phyloP scores from a whole-genome alignment of 2,888 invertebrate genomes.

The Oxycera nigricornis region DNA sequence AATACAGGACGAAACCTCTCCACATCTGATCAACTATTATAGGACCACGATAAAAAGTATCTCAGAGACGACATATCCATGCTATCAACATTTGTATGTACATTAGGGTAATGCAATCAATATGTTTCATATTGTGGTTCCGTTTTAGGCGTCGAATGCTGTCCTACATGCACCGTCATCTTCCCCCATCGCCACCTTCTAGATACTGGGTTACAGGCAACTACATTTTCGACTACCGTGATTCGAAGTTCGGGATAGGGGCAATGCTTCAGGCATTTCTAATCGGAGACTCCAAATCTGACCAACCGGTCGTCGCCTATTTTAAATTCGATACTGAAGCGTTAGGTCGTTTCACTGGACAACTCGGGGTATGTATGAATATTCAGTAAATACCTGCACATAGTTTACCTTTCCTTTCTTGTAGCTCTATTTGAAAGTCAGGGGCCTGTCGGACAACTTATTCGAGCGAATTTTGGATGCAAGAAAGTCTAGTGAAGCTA shows the following conservation, averaged over 20 bases:
- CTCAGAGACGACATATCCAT: constrained; percentile 71
- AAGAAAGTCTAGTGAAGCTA: constrained; percentile 63
- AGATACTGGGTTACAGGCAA: constrained; percentile 75
- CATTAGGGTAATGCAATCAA: neutral
- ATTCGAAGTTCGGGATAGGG: constrained; percentile 68
- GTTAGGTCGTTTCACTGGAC: constrained; percentile 66
- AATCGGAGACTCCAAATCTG: constrained; percentile 71
- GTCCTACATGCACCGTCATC: constrained; percentile 70
- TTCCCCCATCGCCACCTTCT: constrained; percentile 65
- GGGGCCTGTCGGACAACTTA: constrained; percentile 62
- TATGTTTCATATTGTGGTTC: neutral
- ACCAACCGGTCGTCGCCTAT: constrained; percentile 70
- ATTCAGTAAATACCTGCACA: neutral
- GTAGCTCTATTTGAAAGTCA: constrained; percentile 69
- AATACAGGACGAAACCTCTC: constrained; percentile 68
- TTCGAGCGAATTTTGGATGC: constrained; percentile 62
- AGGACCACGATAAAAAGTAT: constrained; percentile 74
- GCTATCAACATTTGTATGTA: constrained; percentile 72
- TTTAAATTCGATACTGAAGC: constrained; percentile 67
- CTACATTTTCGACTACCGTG: constrained; percentile 74
- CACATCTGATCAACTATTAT: constrained; percentile 74
- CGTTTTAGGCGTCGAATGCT: constrained; percentile 67
- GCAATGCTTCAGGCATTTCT: constrained; percentile 68
- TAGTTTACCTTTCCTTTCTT: constrained; percentile 43
- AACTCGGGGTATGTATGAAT: constrained; percentile 62